Evolutionary conservation across 2,113 vertebrate genomes (phyloP).

Genomic region (Eleginops maclovinus): DNA sequence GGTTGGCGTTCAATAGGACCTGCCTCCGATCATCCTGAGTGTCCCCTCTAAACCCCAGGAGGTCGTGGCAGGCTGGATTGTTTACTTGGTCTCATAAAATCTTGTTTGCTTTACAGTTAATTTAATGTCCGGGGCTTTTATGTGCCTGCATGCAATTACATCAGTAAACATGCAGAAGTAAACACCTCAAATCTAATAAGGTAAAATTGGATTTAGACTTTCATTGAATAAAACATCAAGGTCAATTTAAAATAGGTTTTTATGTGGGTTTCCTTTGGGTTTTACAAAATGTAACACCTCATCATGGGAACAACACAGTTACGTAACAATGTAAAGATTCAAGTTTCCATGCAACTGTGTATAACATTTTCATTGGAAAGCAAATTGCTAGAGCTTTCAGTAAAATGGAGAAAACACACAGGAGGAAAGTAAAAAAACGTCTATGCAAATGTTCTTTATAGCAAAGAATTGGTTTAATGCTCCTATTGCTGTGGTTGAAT

Average conservation of each 20-base stretch:
- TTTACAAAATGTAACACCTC: conserved; percentile 3
- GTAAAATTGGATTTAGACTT: conserved; percentile 1
- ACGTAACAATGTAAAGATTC: neutral
- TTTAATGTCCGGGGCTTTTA: neutral
- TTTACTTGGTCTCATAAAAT: conserved; percentile 3
- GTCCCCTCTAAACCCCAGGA: conserved; percentile 31
- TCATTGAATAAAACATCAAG: neutral
- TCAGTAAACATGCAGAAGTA: neutral
- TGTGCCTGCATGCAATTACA: neutral
- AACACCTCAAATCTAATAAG: conserved; percentile 4
- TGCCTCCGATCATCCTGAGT: conserved; percentile 30
- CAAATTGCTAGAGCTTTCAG: neutral
- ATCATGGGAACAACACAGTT: neutral
- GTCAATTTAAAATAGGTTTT: neutral
- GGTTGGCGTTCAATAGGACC: conserved; percentile 38
- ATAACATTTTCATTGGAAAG: conserved; percentile 14
- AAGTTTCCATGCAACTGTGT: neutral
- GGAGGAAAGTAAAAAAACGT: conserved; percentile 8
- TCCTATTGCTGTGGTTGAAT: conserved; percentile 10
- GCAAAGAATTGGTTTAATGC: conserved; percentile 18
- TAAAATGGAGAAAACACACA: conserved; percentile 11
- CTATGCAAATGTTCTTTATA: conserved; percentile 28
- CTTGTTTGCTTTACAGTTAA: conserved; percentile 23
- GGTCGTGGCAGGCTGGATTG: conserved; percentile 18
- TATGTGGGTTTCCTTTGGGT: neutral